Conservation (phyloP, 2,113 vertebrate species). For the Bubalus kerabau region DNA sequence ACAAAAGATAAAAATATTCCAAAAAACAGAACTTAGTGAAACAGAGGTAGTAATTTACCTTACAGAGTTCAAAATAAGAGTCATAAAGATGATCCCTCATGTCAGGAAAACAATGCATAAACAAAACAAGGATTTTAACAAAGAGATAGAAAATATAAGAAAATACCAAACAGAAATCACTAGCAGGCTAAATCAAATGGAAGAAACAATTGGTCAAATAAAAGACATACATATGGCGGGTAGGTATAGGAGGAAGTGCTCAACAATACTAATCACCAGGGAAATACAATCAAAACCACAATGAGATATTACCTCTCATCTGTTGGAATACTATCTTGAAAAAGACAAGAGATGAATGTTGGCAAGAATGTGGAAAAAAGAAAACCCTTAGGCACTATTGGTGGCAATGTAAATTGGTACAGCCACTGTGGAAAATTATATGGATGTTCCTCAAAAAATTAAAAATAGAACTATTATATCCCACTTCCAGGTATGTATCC, state of each 20-base stretch:
- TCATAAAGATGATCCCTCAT: not conserved
- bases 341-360: not conserved
- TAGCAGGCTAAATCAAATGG: not conserved
- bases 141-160: not conserved
- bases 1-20: not conserved
- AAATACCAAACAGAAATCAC: not conserved
- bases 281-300: not conserved
- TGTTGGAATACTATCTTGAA: not conserved
- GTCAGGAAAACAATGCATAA: not conserved
- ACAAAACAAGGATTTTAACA: not conserved
- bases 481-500: not conserved
- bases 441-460: not conserved
- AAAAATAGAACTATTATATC: not conserved
- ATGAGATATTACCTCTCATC: not conserved
- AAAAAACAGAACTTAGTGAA: not conserved
- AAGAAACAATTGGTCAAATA: not conserved
- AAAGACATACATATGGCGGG: not conserved
- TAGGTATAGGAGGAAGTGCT: not conserved
- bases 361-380: not conserved
- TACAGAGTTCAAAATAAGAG: not conserved
- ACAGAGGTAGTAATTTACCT: not conserved
- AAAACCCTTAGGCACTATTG: not conserved
- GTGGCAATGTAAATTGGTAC: not conserved
- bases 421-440: not conserved
- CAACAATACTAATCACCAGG: not conserved